Percentiles rank a stretch among this genome's conserved stretches.
These are phyloP conservation scores for Mormyrus lacerda DNA, from an alignment of 2,113 vertebrate genomes.

Conservation along the genomic window DNA sequence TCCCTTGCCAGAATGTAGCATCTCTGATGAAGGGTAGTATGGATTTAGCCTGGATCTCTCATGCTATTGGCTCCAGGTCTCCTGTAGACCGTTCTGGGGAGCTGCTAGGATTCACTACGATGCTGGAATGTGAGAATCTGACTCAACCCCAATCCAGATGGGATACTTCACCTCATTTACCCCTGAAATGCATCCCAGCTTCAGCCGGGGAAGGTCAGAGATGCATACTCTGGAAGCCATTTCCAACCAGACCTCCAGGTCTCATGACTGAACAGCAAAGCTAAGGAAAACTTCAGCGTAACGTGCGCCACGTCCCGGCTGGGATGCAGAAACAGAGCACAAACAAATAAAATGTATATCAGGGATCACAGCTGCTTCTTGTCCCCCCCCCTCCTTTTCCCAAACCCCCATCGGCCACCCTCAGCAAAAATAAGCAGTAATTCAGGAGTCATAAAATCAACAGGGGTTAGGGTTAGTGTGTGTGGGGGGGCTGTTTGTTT, in stretches of 20 bases:
- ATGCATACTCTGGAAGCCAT: neutral
- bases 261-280: neutral
- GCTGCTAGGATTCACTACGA: neutral
- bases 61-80: neutral
- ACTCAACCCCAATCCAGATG: neutral
- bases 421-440: slow-evolving; percentile 47
- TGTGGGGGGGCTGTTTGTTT: slow-evolving; percentile 39
- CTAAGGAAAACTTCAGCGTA: neutral
- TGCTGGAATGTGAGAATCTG: neutral
- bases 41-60: neutral
- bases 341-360: slow-evolving; percentile 7
- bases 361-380: slow-evolving; percentile 29
- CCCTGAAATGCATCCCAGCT: neutral
- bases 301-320: neutral
- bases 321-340: neutral
- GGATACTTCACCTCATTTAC: neutral
- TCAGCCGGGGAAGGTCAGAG: neutral
- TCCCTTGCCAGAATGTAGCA: neutral
- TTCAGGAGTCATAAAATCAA: slow-evolving; percentile 50
- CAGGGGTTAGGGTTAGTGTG: no score
- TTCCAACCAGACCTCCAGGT: neutral
- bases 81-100: neutral
- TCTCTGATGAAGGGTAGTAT: neutral
- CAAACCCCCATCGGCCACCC: slow-evolving; percentile 24
- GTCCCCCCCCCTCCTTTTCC: slow-evolving; percentile 24